Percentiles rank a stretch among this genome's conserved stretches.
phyloP scores from a whole-genome alignment of 2,113 vertebrate species.

The Ceyx cyanopectus region DNA sequence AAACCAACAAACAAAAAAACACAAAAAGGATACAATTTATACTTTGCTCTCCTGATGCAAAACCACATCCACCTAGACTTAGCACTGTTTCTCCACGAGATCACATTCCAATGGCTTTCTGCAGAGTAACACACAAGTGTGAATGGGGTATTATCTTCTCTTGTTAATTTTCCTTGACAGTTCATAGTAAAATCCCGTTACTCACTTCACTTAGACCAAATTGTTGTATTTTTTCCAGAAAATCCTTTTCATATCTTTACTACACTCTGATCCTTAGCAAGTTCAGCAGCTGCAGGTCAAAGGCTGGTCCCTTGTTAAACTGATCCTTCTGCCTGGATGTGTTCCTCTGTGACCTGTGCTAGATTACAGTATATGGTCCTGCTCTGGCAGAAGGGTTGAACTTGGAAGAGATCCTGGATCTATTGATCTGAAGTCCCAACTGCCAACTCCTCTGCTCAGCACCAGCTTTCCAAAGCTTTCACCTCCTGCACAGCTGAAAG shows the following conservation, averaged over 20 bases:
- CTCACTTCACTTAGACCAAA: background rate
- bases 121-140: background rate
- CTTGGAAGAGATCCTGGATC: no score
- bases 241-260: background rate
- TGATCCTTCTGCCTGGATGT: no score
- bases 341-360: no score
- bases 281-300: background rate
- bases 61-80: background rate
- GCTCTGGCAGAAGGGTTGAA: no score
- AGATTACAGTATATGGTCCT: no score
- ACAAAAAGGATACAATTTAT: background rate
- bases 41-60: background rate
- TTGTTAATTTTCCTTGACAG: background rate
- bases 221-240: background rate
- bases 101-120: background rate
- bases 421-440: background rate
- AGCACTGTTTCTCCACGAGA: background rate
- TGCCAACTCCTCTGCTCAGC: accelerated
- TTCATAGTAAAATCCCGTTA: background rate
- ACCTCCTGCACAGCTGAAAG: background rate
- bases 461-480: background rate
- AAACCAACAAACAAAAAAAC: background rate
- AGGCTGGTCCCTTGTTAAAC: background rate
- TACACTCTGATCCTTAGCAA: background rate
- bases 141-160: background rate